Evolutionary conservation across 2,797 vertebrate genomes (phyloP).

Genomic region (Brachyrhaphis roseni): DNA sequence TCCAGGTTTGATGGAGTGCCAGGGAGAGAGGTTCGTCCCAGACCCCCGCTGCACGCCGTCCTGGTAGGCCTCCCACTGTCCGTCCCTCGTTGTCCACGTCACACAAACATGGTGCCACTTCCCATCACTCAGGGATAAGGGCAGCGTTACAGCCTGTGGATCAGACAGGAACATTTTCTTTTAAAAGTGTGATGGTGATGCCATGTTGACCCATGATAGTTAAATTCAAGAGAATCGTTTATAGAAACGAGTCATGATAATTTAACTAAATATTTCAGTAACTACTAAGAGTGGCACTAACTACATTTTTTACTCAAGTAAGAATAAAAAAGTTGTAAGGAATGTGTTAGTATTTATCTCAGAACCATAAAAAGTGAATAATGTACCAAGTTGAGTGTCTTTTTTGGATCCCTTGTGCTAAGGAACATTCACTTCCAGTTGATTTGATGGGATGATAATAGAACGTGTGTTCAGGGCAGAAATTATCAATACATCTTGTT

Average conservation of each 20-base stretch:
- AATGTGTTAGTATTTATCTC: neutral
- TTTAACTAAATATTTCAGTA: neutral
- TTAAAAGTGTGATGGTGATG: neutral
- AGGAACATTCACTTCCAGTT: neutral
- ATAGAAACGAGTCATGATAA: neutral
- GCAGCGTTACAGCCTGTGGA: slow-evolving; percentile 78
- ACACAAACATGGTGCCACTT: slow-evolving; percentile 89
- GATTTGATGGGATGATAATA: neutral
- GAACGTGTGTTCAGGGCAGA: neutral
- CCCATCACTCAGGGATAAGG: slow-evolving; percentile 79
- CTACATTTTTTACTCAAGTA: no score
- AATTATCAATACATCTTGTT: neutral
- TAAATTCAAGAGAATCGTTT: neutral
- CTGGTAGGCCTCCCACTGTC: slow-evolving; percentile 84
- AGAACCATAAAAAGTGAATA: neutral
- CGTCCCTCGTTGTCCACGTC: slow-evolving; percentile 86
- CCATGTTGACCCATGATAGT: neutral
- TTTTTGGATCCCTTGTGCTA: neutral
- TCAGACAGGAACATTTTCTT: neutral
- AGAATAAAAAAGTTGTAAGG: neutral
- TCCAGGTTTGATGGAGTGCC: slow-evolving; percentile 86
- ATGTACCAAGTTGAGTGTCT: neutral
- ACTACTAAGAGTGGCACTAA: no score
- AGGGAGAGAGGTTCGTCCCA: slow-evolving; percentile 78
- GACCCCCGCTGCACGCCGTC: slow-evolving; percentile 79